Evolutionary conservation across 2,113 vertebrate species (phyloP).

Genomic region (Macrotus californicus): DNA sequence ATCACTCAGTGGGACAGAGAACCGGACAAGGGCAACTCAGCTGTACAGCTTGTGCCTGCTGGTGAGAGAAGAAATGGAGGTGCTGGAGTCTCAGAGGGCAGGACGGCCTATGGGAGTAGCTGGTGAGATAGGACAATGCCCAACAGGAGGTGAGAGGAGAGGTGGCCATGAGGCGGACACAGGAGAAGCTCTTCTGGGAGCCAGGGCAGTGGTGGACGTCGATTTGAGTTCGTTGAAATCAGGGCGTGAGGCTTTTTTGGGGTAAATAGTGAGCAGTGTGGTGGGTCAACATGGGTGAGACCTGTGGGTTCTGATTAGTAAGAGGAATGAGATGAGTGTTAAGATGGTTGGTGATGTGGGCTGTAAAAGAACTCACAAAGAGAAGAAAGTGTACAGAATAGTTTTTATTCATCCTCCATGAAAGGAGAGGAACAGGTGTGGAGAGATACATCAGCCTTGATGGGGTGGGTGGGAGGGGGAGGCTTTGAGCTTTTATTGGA

Average conservation of each 20-base stretch:
- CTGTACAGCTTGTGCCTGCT: not conserved
- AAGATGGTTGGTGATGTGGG: too few relatives aligned
- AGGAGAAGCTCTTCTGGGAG: not conserved
- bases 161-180: too few relatives aligned
- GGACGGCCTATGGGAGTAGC: not conserved
- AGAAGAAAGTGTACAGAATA: too few relatives aligned
- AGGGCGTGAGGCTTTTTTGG: not conserved
- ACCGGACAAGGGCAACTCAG: not conserved
- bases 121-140: not conserved
- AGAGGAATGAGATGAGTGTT: not conserved
- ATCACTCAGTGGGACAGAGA: not conserved
- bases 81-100: not conserved
- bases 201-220: not conserved
- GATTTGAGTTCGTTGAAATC: not conserved
- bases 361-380: too few relatives aligned
- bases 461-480: too few relatives aligned
- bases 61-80: not conserved
- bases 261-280: not conserved
- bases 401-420: too few relatives aligned
- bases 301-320: not conserved
- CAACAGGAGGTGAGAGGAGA: not conserved
- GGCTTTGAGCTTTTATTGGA: too few relatives aligned
- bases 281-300: not conserved
- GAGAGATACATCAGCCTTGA: too few relatives aligned
- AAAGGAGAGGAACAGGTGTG: too few relatives aligned